Conservation (phyloP, 2,888 invertebrate genomes). For the Ectemnius continuus region DNA sequence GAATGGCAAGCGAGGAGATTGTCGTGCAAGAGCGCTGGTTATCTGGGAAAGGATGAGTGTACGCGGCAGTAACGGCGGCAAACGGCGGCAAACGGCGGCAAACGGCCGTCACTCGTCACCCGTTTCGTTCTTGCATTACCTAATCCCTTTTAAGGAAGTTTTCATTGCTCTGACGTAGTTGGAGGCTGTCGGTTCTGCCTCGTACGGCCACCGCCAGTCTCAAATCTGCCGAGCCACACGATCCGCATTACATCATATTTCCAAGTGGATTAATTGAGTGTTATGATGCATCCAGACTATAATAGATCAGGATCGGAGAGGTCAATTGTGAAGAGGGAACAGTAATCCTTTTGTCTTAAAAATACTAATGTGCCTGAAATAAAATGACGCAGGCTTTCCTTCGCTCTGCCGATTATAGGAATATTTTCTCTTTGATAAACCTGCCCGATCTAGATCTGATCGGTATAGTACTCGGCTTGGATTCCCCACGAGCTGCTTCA, state of each 20-base stretch:
- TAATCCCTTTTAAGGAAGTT: conserved; percentile 60
- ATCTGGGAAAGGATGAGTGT: conserved; percentile 34
- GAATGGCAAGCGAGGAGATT: conserved; percentile 60
- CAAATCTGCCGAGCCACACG: background rate
- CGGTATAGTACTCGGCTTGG: conserved; percentile 32
- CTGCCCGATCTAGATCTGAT: conserved; percentile 37
- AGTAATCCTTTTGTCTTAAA: no score
- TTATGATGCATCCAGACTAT: background rate
- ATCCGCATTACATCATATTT: background rate
- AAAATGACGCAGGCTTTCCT: background rate
- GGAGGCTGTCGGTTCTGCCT: conserved; percentile 24
- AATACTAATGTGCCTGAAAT: background rate
- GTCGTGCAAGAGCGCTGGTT: conserved; percentile 49
- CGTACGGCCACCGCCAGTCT: background rate
- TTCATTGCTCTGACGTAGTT: conserved; percentile 18
- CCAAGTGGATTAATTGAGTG: background rate
- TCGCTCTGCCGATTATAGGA: background rate
- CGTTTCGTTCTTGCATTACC: conserved; percentile 25
- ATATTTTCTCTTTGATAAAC: conserved; percentile 3
- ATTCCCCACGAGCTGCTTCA: conserved; percentile 28
- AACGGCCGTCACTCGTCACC: no score
- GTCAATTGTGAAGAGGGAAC: no score
- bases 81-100: no score
- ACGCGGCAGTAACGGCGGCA: background rate
- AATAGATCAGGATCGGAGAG: background rate